Conservation (phyloP, 23 tunicate species). For the Diplosoma virens region DNA sequence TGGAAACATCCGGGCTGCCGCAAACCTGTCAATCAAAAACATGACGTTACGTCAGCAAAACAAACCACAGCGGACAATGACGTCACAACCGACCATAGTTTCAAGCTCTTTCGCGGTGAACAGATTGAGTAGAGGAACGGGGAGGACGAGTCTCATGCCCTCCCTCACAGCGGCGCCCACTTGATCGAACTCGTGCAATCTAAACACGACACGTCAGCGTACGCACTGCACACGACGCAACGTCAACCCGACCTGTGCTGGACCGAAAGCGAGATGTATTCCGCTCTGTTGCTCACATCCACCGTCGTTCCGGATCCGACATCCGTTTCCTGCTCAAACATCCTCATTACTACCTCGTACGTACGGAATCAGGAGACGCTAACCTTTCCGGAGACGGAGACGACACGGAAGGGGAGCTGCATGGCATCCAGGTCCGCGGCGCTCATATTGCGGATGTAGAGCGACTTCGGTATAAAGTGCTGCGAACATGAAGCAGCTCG, state of each 20-base stretch:
- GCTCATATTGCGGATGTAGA: conserved; percentile 61
- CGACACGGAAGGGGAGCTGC: conserved; percentile 51
- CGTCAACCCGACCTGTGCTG: not conserved
- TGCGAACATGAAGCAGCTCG: conserved; percentile 1
- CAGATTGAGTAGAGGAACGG: conserved; percentile 55
- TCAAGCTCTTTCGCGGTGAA: conserved; percentile 80
- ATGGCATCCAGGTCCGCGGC: conserved; percentile 54
- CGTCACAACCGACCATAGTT: conserved; percentile 48
- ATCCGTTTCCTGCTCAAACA: not conserved
- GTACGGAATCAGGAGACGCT: not conserved
- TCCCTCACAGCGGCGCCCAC: conserved; percentile 60
- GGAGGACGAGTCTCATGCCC: conserved; percentile 72
- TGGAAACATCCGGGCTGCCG: conserved; percentile 79
- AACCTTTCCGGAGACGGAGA: conserved; percentile 61
- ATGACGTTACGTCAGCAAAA: not conserved
- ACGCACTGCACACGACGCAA: no score
- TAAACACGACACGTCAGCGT: no score
- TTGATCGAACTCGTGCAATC: conserved; percentile 80
- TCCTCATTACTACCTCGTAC: not conserved
- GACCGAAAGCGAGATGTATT: not conserved
- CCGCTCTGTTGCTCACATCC: not conserved
- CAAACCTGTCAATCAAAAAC: conserved; percentile 51
- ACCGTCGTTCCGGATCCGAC: not conserved
- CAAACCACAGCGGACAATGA: not conserved
- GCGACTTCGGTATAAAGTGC: conserved; percentile 63